Conservation (phyloP, 2,113 vertebrate species). For the Capreolus pygargus region DNA sequence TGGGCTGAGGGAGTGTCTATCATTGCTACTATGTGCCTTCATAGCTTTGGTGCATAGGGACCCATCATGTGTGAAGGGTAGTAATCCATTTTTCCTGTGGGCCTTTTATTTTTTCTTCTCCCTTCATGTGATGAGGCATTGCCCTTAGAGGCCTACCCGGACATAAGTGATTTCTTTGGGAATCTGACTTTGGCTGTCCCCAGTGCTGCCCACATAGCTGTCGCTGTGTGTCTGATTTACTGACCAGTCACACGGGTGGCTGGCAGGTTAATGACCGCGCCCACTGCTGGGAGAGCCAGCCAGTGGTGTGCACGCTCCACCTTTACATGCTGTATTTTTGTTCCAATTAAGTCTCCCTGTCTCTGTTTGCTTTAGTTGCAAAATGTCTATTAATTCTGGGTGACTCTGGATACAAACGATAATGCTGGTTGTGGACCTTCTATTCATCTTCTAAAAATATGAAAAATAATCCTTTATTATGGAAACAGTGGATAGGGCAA, state of each 20-base stretch:
- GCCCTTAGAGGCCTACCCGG: background rate
- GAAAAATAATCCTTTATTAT: background rate
- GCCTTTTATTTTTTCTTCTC: background rate
- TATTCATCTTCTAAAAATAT: background rate
- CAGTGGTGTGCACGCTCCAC: background rate
- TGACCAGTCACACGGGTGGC: background rate
- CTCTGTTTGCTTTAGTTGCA: background rate
- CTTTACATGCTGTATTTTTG: background rate
- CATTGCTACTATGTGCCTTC: accelerated
- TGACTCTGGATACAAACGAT: background rate
- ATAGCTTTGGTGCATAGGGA: background rate
- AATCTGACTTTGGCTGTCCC: background rate
- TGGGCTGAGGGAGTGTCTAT: background rate
- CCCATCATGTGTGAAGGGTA: background rate
- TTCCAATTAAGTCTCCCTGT: background rate
- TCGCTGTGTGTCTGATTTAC: background rate
- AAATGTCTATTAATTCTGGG: background rate
- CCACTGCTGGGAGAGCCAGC: background rate
- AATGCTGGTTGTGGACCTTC: background rate
- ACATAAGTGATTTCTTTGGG: background rate
- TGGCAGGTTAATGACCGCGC: background rate
- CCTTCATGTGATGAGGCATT: background rate
- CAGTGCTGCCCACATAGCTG: no score
- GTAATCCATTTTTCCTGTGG: background rate
- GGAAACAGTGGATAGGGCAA: background rate